These are phyloP conservation scores for Strix uralensis DNA, from an alignment of 2,113 vertebrate species.

Conservation along the genomic window DNA sequence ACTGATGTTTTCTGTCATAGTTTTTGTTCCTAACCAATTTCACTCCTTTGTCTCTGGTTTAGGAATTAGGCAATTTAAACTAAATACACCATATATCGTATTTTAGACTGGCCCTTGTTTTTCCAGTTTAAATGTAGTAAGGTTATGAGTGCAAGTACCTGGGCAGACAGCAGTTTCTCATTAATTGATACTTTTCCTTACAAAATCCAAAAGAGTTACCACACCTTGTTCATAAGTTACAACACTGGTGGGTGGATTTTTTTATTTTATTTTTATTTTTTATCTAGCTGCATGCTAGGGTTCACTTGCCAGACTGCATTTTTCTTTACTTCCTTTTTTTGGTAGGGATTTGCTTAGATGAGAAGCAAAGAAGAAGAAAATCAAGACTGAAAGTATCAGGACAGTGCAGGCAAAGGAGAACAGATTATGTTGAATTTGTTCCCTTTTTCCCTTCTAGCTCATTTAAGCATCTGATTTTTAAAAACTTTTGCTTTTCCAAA, in stretches of 20 bases:
- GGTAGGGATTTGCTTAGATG: background rate
- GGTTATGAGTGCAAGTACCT: background rate
- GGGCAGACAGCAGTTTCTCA: background rate
- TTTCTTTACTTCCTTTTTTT: background rate
- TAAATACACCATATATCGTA: background rate
- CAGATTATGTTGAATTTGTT: background rate
- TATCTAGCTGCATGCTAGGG: background rate
- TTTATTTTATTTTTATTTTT: background rate
- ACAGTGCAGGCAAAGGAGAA: background rate
- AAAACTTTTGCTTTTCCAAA: background rate
- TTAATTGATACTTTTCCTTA: background rate
- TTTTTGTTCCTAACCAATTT: background rate
- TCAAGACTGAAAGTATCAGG: constrained; percentile 9
- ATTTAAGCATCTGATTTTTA: background rate
- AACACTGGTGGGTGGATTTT: background rate
- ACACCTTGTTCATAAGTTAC: background rate
- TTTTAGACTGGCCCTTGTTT: background rate
- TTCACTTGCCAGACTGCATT: background rate
- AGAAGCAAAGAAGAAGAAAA: constrained; percentile 12
- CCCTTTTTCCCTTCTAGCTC: background rate
- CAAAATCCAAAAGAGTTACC: background rate
- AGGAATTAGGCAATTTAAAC: background rate
- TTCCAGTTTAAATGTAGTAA: background rate
- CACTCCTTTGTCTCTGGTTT: background rate
- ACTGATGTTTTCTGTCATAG: background rate